Base-by-base conservation (phyloP, 2,888 invertebrate species). In the Pyrrhia umbra region DNA sequence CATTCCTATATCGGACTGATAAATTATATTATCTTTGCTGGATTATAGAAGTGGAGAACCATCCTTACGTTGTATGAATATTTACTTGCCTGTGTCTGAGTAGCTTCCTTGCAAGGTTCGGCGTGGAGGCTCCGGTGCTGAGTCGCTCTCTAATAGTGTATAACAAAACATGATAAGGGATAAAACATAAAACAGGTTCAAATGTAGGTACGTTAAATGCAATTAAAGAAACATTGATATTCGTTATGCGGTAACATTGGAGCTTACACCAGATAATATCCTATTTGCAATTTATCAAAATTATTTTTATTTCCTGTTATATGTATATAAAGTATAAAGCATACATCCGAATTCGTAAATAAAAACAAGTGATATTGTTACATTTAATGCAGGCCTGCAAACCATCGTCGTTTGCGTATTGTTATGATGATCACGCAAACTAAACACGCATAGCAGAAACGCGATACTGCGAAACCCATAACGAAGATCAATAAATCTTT, bases 71-170 rank as follows among this genome's bases (percentile, higher is more conserved):
- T 49, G 45, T 50, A 58, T 64, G 51, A 65, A 43, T 45, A 42
- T 34, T 57, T 83, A 93, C 95, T 95, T 95, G 95, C 96, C 96
- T 95, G 95, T 92, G 79, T 95, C 95, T 85, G 95, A 95, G 89
- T 91, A 93, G 90, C 92, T 93, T 88, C 94, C 94, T 81, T 94
- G 92, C 78, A 95, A 90, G 57, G 95, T 92, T 88, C 96, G 95
- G 91, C 96, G 96, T 77, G 96, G 96, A 81, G 97, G 95, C 85
- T 96, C 96, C 82, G 96, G 96, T 81, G 96, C 95, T 80, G 92
- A 90, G 85, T 96, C 96, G 88, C 93, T 94, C 88, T 96, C 96
- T 96, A 96, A 81, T 90, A 90, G 88, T 87, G 88, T 88, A 86
- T 81, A 92, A 91, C 79, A 90, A 90, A 91, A 90, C 79, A 85